Conservation (phyloP, 2,888 invertebrate genomes). For the Aphrophora alni region DNA sequence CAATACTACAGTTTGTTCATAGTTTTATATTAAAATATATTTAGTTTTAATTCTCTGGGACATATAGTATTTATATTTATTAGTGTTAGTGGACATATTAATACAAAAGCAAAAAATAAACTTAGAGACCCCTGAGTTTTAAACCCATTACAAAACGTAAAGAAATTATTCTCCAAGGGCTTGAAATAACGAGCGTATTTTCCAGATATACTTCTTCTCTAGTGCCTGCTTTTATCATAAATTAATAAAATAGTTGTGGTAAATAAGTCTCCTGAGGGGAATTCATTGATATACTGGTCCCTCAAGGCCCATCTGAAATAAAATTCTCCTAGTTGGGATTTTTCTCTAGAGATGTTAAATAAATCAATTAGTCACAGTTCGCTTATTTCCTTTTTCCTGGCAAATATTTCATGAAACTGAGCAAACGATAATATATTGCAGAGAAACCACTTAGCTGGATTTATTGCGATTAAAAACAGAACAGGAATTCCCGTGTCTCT, state of each 20-base stretch:
- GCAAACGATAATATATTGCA: background rate
- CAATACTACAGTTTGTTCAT: no score
- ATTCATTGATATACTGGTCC: background rate
- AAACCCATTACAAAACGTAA: background rate
- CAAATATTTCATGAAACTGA: background rate
- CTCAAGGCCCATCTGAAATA: background rate
- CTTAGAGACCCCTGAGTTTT: background rate
- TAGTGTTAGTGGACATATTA: no score
- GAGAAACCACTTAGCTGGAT: no score
- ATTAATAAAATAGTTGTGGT: conserved; percentile 4
- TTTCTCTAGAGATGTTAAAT: background rate
- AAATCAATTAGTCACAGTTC: background rate
- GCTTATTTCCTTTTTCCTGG: background rate
- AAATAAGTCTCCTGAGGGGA: background rate
- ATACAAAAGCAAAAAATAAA: background rate
- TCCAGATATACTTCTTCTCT: background rate
- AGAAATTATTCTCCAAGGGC: conserved; percentile 2
- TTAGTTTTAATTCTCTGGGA: no score
- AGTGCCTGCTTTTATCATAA: background rate
- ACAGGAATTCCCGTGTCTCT: no score
- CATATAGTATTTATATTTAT: no score
- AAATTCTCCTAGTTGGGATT: background rate
- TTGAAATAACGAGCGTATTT: conserved; percentile 1
- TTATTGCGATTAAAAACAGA: no score
- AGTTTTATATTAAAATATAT: no score